Evolutionary conservation across 1,140 invertebrate species (phyloP).

Genomic region (Phocides pigmalion): DNA sequence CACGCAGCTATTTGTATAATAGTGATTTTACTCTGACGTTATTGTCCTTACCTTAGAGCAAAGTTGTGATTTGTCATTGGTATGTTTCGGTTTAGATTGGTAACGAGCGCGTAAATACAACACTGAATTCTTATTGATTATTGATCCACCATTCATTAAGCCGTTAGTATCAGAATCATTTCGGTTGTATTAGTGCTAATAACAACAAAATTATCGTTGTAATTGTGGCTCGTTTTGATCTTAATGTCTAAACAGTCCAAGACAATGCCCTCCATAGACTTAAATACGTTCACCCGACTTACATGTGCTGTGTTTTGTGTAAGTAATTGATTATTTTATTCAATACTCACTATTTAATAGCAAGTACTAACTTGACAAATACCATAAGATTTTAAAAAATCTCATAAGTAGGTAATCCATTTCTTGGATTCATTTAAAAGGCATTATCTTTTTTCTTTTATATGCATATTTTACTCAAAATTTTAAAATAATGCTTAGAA

Average conservation of each 20-base stretch:
- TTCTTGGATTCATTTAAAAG: background rate
- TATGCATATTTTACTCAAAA: too few relatives aligned
- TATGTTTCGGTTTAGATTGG: background rate
- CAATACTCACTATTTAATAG: slow-evolving; percentile 3
- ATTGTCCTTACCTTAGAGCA: too few relatives aligned
- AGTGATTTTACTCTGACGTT: too few relatives aligned
- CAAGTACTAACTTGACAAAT: background rate
- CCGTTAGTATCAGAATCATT: background rate
- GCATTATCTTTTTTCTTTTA: background rate
- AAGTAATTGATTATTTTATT: slow-evolving; percentile 47
- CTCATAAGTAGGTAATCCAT: background rate
- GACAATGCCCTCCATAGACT: slow-evolving; percentile 66
- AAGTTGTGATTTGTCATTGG: too few relatives aligned
- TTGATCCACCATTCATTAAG: background rate
- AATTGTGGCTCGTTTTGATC: slow-evolving; percentile 9
- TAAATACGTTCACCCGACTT: slow-evolving; percentile 67
- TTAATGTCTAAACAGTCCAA: slow-evolving; percentile 71
- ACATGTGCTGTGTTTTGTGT: slow-evolving; percentile 72
- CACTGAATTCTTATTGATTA: slow-evolving; percentile 37
- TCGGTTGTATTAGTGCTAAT: background rate
- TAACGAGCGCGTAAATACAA: slow-evolving; percentile 36
- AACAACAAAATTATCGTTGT: background rate
- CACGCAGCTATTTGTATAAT: too few relatives aligned
- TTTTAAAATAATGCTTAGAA: too few relatives aligned
- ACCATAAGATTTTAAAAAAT: slow-evolving; percentile 37